Evolutionary conservation across 2,797 vertebrate genomes (phyloP).

Genomic region (Oceanodroma leucorhoa): DNA sequence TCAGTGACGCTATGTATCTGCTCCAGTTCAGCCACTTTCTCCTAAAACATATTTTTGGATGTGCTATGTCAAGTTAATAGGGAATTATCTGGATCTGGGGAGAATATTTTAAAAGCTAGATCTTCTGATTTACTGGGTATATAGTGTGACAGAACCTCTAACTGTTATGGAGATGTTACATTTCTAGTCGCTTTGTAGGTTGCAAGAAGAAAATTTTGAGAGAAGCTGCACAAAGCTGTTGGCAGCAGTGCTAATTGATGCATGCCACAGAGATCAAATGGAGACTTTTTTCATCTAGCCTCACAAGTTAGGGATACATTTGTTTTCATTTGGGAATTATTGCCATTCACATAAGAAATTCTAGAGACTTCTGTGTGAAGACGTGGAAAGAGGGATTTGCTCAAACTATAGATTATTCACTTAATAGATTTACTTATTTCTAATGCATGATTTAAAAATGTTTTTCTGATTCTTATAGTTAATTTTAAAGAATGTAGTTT

Average conservation of each 20-base stretch:
- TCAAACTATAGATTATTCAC: background rate
- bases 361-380: background rate
- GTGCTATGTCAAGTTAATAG: background rate
- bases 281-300: background rate
- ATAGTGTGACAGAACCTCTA: background rate
- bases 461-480: background rate
- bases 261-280: background rate
- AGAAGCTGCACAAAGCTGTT: background rate
- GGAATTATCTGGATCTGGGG: background rate
- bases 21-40: background rate
- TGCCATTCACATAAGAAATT: background rate
- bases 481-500: background rate
- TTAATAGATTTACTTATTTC: conserved; percentile 18
- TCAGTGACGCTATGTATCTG: background rate
- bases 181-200: background rate
- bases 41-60: background rate
- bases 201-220: background rate
- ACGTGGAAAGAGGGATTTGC: background rate
- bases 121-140: background rate
- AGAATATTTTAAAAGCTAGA: background rate
- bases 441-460: background rate
- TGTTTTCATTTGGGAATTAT: background rate
- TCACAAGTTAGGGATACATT: background rate
- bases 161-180: background rate
- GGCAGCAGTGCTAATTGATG: background rate